phyloP scores from a whole-genome alignment of 2,113 vertebrate genomes.

The Labeo catla region DNA sequence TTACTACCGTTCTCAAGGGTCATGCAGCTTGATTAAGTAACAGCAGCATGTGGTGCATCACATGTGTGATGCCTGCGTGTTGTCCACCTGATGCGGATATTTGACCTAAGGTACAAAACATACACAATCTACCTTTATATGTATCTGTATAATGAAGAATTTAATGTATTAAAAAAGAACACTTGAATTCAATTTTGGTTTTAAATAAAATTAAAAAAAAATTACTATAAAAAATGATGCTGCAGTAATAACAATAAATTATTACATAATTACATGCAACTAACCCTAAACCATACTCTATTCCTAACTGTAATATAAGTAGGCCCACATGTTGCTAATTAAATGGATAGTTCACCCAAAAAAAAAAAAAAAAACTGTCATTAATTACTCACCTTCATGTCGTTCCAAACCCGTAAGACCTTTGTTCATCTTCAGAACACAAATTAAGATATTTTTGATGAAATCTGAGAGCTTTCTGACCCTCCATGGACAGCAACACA shows the following conservation, averaged over 20 bases:
- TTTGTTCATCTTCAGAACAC: too few species aligned
- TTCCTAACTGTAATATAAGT: neutral
- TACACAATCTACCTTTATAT: neutral
- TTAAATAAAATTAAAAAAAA: neutral
- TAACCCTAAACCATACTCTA: neutral
- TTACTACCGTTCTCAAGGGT: neutral
- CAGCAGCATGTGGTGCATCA: conserved; percentile 32
- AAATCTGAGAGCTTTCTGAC: too few species aligned
- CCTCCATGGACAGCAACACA: too few species aligned
- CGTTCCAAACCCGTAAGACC: too few species aligned
- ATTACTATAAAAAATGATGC: too few species aligned
- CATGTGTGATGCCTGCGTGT: conserved; percentile 8
- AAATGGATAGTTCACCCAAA: too few species aligned
- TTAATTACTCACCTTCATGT: too few species aligned
- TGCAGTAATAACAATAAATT: neutral
- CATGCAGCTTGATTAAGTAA: conserved; percentile 34
- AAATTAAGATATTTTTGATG: too few species aligned
- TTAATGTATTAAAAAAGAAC: neutral
- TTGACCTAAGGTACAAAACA: neutral
- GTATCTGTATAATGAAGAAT: neutral
- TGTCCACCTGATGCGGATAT: neutral
- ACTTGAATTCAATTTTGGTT: neutral
- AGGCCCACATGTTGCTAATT: too few species aligned
- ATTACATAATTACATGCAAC: neutral
- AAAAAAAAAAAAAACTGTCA: too few species aligned